Base-by-base conservation (phyloP, 2,113 vertebrate species). In the Aegithalos caudatus region DNA sequence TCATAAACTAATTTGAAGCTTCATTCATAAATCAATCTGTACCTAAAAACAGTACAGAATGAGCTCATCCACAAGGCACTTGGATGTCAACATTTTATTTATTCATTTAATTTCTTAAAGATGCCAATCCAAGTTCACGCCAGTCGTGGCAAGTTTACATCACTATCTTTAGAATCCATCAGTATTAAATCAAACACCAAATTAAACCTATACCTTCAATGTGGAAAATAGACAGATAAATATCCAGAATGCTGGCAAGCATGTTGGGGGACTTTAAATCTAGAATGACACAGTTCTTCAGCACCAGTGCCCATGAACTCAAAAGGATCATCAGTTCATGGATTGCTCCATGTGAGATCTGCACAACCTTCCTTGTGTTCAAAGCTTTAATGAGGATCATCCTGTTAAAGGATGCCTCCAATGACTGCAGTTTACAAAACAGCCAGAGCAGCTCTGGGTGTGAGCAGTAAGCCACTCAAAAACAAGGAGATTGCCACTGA, bases 11-110 rank as follows among this genome's bases (percentile, higher is more conserved):
- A 72, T 80, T 62, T 87, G n/a, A 82, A 81, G 33, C 54, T 87
- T 72, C 35, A 89, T 85, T 95, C 89, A 94, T 95, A 95, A 94
- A 95, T 92, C 89, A 95, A 94, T 94, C 91, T 82, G 54, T 82
- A 93, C 54, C 74, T 88, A 70, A 89, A 86, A 85, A 4, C 31
- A 85, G 81, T 20, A 94, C 61, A 85, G 74, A 85, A 86, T 95
- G 94, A 97, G 81, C 87, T 97, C 90, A 95, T 85, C 62, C 58
- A 7, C 3, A 4, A 85, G 27, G 62, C 90, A 95, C 84, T 92
- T 72, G 62, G 70, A 85, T 62, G 84, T 85, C 86, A 95, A 94
- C 65, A 72, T 89, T 87, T 95, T 81, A 90, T 94, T 95, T 97
- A 85, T 93, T 86, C 40, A 48, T 42, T 85, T 85, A 33, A 94